Evolutionary conservation across 2,113 vertebrate genomes (phyloP).

Genomic region (Marcusenius ussheri): DNA sequence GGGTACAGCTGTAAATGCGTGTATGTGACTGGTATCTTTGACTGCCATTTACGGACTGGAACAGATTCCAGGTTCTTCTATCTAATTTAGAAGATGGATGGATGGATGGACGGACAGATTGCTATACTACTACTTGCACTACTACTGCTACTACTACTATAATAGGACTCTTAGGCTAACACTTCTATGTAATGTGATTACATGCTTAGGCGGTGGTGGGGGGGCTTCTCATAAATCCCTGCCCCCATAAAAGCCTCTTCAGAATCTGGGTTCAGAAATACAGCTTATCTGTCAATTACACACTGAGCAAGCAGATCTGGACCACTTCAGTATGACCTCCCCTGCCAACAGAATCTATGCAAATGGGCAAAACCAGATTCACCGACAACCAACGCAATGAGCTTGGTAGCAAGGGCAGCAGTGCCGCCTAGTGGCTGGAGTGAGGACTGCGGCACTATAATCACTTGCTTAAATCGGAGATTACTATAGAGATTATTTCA

Average conservation of each 20-base stretch:
- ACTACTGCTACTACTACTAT: not conserved
- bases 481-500: not conserved
- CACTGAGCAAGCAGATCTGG: not conserved
- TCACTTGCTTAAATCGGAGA: not conserved
- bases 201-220: not conserved
- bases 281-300: not conserved
- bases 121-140: not conserved
- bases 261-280: not conserved
- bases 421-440: conserved; percentile 16
- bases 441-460: not conserved
- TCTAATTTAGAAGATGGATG: not conserved
- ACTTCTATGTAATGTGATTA: not conserved
- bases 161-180: not conserved
- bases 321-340: not conserved
- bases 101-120: not conserved
- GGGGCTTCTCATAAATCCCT: not conserved
- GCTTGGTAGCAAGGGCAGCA: not conserved
- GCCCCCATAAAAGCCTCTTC: not conserved
- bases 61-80: not conserved
- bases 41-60: not conserved
- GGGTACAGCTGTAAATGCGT: not conserved
- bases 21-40: not conserved
- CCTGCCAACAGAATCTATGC: not conserved
- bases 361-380: not conserved
- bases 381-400: not conserved